Percentiles rank a stretch among this genome's conserved stretches.
Evolutionary conservation across 2,888 invertebrate genomes (phyloP).

Genomic region (Megaustenia siamemsis): DNA sequence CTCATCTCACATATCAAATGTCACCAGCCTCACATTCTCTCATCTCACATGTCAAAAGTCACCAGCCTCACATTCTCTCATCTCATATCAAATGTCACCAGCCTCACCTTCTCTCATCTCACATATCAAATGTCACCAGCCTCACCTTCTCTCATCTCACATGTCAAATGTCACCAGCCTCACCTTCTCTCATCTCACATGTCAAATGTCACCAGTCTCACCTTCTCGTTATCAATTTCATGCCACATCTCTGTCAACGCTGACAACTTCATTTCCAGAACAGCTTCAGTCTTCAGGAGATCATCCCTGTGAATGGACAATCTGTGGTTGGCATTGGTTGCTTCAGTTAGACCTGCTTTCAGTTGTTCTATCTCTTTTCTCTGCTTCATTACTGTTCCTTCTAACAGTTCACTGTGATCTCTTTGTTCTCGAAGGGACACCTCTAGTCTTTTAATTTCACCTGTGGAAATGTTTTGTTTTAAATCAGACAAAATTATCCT

Average conservation of each 20-base stretch:
- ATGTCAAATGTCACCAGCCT: too few species aligned
- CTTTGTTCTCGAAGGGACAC: slow-evolving; percentile 65
- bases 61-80: too few species aligned
- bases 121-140: too few species aligned
- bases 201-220: slow-evolving; percentile 55
- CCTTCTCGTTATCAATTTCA: slow-evolving; percentile 68
- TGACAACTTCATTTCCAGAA: slow-evolving; percentile 65
- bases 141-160: too few species aligned
- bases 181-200: too few species aligned
- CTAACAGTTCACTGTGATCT: slow-evolving; percentile 63
- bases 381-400: slow-evolving; percentile 60
- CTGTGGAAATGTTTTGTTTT: slow-evolving; percentile 9
- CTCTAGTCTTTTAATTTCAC: slow-evolving; percentile 67
- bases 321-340: slow-evolving; percentile 69
- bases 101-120: too few species aligned
- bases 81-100: too few species aligned
- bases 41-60: too few species aligned
- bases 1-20: too few species aligned
- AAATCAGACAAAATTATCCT: not conserved
- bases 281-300: slow-evolving; percentile 67
- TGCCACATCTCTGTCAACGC: slow-evolving; percentile 72
- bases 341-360: slow-evolving; percentile 62
- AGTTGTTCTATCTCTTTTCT: slow-evolving; percentile 60
- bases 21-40: too few species aligned
- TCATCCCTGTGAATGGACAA: slow-evolving; percentile 71